These are phyloP conservation scores for Stegodyphus dumicola DNA, from an alignment of 1,140 invertebrate species.

Conservation along the genomic window DNA sequence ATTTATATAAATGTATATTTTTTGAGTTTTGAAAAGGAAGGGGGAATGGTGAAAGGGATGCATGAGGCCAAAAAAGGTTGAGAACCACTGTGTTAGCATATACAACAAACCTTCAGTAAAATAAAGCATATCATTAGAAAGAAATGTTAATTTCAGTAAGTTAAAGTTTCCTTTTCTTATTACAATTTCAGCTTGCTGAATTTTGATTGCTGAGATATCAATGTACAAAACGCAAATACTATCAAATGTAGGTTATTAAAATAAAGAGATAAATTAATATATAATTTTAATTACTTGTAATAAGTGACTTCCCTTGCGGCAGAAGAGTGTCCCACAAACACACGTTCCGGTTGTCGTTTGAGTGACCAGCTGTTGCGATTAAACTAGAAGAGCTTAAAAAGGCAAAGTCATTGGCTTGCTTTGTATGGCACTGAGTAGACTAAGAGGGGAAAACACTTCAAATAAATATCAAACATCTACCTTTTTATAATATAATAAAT, in stretches of 20 bases:
- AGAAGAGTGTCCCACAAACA: slow-evolving; percentile 98
- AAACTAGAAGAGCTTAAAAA: slow-evolving; percentile 97
- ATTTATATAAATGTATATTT: too few species aligned
- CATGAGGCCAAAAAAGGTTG: too few species aligned
- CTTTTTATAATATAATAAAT: background rate
- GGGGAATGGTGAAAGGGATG: too few species aligned
- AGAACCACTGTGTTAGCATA: too few species aligned
- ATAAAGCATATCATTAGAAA: too few species aligned
- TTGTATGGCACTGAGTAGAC: slow-evolving; percentile 97
- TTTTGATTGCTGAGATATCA: background rate
- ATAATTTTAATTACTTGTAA: slow-evolving; percentile 73
- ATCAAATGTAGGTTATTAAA: background rate
- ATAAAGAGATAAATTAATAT: background rate
- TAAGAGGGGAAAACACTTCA: slow-evolving; percentile 70
- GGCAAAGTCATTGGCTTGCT: slow-evolving; percentile 96
- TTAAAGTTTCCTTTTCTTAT: too few species aligned
- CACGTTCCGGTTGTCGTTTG: slow-evolving; percentile 97
- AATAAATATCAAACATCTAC: background rate
- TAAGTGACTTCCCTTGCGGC: slow-evolving; percentile 91
- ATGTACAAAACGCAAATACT: background rate
- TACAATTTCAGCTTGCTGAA: too few species aligned
- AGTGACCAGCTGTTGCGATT: slow-evolving; percentile 96
- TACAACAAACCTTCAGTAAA: too few species aligned
- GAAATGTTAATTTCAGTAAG: too few species aligned
- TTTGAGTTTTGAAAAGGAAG: too few species aligned